Conservation (phyloP, 2,797 vertebrate species). For the Sylvilagus floridanus region DNA sequence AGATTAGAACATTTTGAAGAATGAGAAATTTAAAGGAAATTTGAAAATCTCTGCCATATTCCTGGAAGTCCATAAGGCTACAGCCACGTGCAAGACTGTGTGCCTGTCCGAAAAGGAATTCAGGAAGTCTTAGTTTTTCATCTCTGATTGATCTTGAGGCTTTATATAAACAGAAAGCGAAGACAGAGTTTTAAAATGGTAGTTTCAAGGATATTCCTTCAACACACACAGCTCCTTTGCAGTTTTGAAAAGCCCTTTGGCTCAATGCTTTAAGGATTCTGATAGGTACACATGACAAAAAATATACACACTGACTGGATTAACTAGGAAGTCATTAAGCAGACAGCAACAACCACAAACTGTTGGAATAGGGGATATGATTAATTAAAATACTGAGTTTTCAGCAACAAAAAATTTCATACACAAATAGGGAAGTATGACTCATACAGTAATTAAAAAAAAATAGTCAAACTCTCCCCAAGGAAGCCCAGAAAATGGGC, state of each 20-base stretch:
- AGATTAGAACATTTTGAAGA: not conserved
- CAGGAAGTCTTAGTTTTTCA: not conserved
- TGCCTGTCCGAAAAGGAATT: not conserved
- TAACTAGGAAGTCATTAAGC: not conserved
- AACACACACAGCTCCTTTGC: not conserved
- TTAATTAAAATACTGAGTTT: constrained; percentile 7
- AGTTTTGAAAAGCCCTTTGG: not conserved
- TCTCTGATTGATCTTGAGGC: not conserved
- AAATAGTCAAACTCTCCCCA: not conserved
- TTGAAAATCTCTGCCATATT: not conserved
- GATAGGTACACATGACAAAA: not conserved
- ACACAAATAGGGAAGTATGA: not conserved
- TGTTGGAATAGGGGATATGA: not conserved
- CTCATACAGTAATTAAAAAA: not conserved
- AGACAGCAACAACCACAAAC: not conserved
- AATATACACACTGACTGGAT: not conserved
- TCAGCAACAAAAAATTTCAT: not conserved
- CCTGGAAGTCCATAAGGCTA: too few relatives aligned
- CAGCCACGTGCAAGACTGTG: not conserved
- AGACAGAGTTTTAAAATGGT: not conserved
- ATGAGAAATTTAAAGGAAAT: not conserved
- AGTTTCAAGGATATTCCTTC: not conserved
- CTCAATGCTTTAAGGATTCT: not conserved
- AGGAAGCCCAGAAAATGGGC: not conserved
- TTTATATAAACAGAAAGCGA: not conserved